A percentile compares a stretch with the other conserved stretches of the same genome.
Evolutionary conservation across 2,113 vertebrate species (phyloP).

Genomic region (Sceloporus tristichus): DNA sequence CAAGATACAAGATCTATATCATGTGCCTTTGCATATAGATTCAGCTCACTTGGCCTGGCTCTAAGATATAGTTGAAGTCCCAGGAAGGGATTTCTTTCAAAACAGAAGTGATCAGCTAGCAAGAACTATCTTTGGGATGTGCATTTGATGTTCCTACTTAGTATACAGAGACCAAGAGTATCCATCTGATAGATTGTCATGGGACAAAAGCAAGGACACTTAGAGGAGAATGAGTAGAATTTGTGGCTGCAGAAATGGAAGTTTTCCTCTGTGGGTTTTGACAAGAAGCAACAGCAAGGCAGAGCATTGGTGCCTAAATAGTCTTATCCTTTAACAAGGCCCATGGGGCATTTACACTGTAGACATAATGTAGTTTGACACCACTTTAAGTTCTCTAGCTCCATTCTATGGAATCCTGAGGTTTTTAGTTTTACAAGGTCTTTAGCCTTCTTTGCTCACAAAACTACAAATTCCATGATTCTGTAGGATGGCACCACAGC

Average conservation of each 20-base stretch:
- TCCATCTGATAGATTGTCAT: not conserved
- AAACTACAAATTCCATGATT: too few species aligned
- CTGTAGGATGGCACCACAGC: too few species aligned
- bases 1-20: too few species aligned
- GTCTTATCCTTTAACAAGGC: not conserved
- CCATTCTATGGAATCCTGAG: too few species aligned
- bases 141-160: not conserved
- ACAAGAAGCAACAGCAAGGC: not conserved
- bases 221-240: not conserved
- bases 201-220: not conserved
- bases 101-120: not conserved
- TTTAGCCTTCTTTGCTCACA: too few species aligned
- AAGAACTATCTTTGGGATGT: not conserved
- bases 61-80: not conserved
- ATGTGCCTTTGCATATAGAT: too few species aligned
- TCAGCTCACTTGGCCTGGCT: not conserved
- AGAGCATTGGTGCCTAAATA: not conserved
- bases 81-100: not conserved
- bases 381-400: too few species aligned
- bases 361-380: too few species aligned
- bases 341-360: too few species aligned
- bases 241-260: not conserved
- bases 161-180: not conserved
- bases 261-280: not conserved
- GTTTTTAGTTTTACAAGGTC: too few species aligned